Evolutionary conservation across 1,140 invertebrate genomes (phyloP).

Genomic region (Drosophila albomicans): DNA sequence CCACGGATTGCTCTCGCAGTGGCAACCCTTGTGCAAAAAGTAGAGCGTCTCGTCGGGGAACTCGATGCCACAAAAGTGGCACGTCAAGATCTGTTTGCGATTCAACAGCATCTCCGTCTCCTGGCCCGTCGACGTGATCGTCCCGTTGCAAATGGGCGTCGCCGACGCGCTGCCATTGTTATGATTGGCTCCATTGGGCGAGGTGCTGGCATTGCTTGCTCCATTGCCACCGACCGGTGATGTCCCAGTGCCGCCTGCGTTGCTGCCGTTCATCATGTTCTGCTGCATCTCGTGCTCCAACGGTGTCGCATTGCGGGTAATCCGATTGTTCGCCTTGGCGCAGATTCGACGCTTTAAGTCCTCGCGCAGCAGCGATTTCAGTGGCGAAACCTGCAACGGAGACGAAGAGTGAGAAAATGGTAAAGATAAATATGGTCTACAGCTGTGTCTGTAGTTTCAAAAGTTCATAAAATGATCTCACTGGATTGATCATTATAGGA

Average conservation of each 20-base stretch:
- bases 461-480: too few species aligned
- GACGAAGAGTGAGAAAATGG: background rate
- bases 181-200: conserved; percentile 29
- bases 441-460: too few species aligned
- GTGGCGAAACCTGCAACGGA: conserved; percentile 89
- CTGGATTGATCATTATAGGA: too few species aligned
- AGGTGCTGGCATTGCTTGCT: conserved; percentile 35
- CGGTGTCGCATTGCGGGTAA: conserved; percentile 81
- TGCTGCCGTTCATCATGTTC: conserved; percentile 57
- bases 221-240: background rate
- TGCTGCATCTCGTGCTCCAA: conserved; percentile 76
- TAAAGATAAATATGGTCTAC: too few species aligned
- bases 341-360: conserved; percentile 91
- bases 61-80: conserved; percentile 95
- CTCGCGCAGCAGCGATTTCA: conserved; percentile 92
- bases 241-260: conserved; percentile 37
- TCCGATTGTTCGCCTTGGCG: conserved; percentile 86
- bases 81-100: conserved; percentile 88
- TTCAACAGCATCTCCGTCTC: conserved; percentile 85
- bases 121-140: conserved; percentile 88
- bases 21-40: conserved; percentile 98
- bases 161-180: conserved; percentile 58
- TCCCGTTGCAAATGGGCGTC: conserved; percentile 87
- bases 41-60: conserved; percentile 98
- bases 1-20: conserved; percentile 98